Percentiles rank a stretch among this genome's conserved stretches.
phyloP scores from a whole-genome alignment of 2,888 invertebrate genomes.

The Phyllotreta cruciferae region DNA sequence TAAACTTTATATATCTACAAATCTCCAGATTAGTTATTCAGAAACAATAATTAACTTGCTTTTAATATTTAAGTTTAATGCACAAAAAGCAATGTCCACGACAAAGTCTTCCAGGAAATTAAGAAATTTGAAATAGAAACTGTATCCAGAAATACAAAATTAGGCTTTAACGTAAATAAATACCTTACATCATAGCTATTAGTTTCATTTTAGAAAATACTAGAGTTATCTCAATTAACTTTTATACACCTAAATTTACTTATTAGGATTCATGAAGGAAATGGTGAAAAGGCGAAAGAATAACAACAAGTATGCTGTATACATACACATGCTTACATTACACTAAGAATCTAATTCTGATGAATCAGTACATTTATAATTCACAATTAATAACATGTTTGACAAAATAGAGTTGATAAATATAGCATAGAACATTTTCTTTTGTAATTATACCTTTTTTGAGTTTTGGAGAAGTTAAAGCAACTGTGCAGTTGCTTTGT shows the following conservation, averaged over 20 bases:
- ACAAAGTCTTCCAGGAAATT: no score
- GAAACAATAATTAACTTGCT: no score
- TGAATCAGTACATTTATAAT: conserved; percentile 59
- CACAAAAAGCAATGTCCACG: no score
- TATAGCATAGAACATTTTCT: conserved; percentile 52
- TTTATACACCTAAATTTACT: no score
- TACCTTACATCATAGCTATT: neutral
- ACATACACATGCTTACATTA: conserved; percentile 56
- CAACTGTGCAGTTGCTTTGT: conserved; percentile 21
- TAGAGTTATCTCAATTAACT: no score
- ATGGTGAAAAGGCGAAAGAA: conserved; percentile 28
- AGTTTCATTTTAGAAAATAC: no score
- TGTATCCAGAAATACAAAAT: no score
- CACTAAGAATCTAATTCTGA: conserved; percentile 55
- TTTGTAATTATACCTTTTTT: conserved; percentile 52
- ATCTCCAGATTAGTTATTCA: no score
- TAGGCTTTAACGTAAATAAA: no score
- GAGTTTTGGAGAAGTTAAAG: conserved; percentile 30
- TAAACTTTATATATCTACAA: no score
- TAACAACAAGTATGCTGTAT: conserved; percentile 54
- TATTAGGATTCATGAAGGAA: conserved; percentile 12
- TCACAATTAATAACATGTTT: conserved; percentile 53
- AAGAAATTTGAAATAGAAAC: neutral
- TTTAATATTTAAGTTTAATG: no score
- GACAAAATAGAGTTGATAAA: conserved; percentile 58